A percentile compares a stretch with the other conserved stretches of the same genome.
Conservation (phyloP, 2,888 invertebrate genomes). For the Xylota segnis region DNA sequence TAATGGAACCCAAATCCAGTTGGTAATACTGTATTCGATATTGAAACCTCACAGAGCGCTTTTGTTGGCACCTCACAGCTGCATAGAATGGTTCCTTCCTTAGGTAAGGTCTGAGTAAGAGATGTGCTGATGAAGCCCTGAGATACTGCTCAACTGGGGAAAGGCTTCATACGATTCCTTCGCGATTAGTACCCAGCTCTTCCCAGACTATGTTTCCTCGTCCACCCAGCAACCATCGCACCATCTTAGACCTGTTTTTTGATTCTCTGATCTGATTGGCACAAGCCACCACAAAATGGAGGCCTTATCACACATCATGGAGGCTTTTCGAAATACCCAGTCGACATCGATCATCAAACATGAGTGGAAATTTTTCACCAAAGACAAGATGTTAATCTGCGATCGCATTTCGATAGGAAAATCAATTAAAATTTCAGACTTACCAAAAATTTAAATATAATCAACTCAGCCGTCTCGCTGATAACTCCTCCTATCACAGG, state of each 20-base stretch:
- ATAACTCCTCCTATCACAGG: neutral
- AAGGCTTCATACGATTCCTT: no score
- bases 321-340: neutral
- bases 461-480: constrained; percentile 14
- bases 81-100: no score
- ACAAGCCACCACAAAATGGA: neutral
- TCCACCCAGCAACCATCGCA: neutral
- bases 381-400: constrained; percentile 3
- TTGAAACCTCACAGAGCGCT: no score
- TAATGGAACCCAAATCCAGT: no score
- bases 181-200: no score
- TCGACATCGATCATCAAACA: constrained; percentile 1
- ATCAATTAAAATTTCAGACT: constrained; percentile 26
- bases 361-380: constrained; percentile 23
- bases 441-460: constrained; percentile 10
- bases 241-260: neutral
- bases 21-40: no score
- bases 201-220: no score
- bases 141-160: no score
- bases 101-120: no score
- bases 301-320: neutral
- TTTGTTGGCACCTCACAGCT: no score
- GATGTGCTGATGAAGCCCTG: no score
- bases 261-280: neutral
- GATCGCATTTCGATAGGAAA: constrained; percentile 2